These are phyloP conservation scores for Callipepla squamata DNA, from an alignment of 2,113 vertebrate genomes.

Conservation along the genomic window DNA sequence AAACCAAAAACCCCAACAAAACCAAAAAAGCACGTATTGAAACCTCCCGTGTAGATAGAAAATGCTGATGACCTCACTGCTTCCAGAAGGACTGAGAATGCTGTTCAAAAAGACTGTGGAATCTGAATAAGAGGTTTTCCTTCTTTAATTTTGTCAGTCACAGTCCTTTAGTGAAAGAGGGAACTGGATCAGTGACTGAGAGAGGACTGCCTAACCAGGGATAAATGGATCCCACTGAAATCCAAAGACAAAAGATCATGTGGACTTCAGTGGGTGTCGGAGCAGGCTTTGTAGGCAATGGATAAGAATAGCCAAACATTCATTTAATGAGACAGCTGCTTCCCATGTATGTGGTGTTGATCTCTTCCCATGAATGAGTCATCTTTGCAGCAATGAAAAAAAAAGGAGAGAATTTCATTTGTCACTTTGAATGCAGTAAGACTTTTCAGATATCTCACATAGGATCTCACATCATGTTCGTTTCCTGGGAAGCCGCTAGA, in stretches of 20 bases:
- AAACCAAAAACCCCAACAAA: background rate
- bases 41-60: background rate
- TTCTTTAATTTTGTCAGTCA: background rate
- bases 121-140: background rate
- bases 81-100: background rate
- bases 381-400: slow-evolving; percentile 8
- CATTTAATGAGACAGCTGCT: slow-evolving; percentile 15
- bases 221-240: background rate
- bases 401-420: background rate
- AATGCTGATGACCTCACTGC: background rate
- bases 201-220: background rate
- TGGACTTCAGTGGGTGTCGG: background rate
- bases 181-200: background rate
- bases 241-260: background rate
- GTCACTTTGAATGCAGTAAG: background rate
- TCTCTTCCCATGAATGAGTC: slow-evolving; percentile 22
- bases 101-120: background rate
- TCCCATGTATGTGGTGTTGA: background rate
- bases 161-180: background rate
- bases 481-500: background rate
- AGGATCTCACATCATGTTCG: background rate
- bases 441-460: background rate
- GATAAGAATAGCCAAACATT: slow-evolving; percentile 30
- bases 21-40: background rate
- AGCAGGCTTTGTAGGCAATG: background rate